Base-by-base conservation (phyloP, 2,113 vertebrate genomes). In the Pao palembangensis region DNA sequence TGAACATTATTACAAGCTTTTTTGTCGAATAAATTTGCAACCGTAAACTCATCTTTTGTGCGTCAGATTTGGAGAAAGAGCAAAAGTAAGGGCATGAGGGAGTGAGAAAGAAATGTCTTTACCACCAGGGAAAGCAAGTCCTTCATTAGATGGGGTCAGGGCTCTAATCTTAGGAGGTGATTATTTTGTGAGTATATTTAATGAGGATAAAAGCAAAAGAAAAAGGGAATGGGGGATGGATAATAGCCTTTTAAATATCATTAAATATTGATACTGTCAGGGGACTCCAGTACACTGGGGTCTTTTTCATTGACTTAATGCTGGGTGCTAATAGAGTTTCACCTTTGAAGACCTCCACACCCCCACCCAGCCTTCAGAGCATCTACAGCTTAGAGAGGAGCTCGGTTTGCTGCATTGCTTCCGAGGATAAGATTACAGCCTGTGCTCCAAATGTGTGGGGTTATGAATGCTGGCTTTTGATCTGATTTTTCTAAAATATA, bases 241-340 rank as follows among this genome's bases (percentile, higher is more conserved):
- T 75, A 76, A 85, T 86, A 84, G 84, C 83, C 76, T 75, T 85
- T 90, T 86, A 84, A 80, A 88, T 82, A 86, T 84, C 81, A 90
- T 90, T 87, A 90, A 90, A 88, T 82, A 88, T 91, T 88, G 75
- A 91, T 85, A 74, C 21, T 75, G 78, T 78, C 67, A 61, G 83
- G 83, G 75, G 79, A 83, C 77, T 67, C 69, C 76, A 85, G 54
- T 86, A 61, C 79, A 49, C 69, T 76, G 74, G 84, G 76, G 66
- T 56, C 75, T 65, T 81, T 77, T 76, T 71, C 79, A 65, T 80
- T 83, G 85, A 88, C 87, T 87, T 88, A 81, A 78, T 73, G 71
- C 84, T 76, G 77, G 34, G 58, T 75, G 84, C 68, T 90, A 88
- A 87, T 85, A 84, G 77, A 83, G 69, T 84, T 86, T 86, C 71